Evolutionary conservation across 2,797 vertebrate genomes (phyloP).

Genomic region (Picus viridis): DNA sequence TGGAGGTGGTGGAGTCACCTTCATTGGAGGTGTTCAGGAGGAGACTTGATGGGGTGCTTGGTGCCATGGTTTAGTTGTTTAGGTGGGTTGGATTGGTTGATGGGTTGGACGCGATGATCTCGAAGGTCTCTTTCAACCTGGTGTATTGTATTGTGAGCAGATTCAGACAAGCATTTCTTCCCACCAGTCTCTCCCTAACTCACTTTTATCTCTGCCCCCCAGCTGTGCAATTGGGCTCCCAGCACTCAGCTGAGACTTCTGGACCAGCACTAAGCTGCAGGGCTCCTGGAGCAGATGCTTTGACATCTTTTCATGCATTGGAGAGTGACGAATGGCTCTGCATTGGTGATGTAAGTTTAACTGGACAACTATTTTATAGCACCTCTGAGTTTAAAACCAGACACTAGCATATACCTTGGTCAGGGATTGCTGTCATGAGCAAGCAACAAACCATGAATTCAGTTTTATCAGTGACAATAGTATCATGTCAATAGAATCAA

Average conservation of each 20-base stretch:
- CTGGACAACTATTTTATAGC: background rate
- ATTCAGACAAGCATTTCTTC: background rate
- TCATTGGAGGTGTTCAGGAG: too few relatives aligned
- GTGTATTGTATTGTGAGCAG: too few relatives aligned
- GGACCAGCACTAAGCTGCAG: background rate
- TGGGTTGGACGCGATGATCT: too few relatives aligned
- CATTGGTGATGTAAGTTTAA: background rate
- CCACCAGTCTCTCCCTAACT: background rate
- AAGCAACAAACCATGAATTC: background rate
- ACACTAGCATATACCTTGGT: background rate
- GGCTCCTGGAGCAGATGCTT: rapidly evolving
- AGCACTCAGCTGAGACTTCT: background rate
- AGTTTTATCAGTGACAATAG: background rate
- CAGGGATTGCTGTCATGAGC: background rate
- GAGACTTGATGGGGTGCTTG: too few relatives aligned
- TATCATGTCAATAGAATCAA: background rate
- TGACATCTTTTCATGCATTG: background rate
- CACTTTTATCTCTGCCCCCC: background rate
- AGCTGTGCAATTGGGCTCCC: background rate
- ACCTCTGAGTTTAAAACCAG: background rate
- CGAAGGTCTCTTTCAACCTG: too few relatives aligned
- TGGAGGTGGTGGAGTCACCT: too few relatives aligned
- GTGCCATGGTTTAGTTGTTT: too few relatives aligned
- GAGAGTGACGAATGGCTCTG: background rate
- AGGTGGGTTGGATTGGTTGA: too few relatives aligned